Percentiles rank a stretch among this genome's conserved stretches.
phyloP scores from a whole-genome alignment of 2,888 invertebrate species.

The Incurvaria masculella region DNA sequence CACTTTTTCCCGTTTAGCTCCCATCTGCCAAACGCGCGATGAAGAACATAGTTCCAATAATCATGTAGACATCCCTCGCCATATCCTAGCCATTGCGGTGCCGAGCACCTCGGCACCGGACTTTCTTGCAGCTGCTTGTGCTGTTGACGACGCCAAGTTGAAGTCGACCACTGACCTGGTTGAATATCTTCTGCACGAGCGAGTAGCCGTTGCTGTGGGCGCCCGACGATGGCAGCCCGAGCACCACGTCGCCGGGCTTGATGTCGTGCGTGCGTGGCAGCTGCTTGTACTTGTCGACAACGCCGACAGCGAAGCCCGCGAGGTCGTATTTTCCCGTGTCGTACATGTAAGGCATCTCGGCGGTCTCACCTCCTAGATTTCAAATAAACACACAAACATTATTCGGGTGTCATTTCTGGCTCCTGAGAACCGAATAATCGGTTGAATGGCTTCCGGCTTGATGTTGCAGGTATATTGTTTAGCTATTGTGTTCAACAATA shows the following conservation, averaged over 20 bases:
- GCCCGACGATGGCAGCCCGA: conserved; percentile 87
- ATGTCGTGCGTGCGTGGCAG: conserved; percentile 70
- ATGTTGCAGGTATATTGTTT: not conserved
- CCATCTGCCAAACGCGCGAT: no score
- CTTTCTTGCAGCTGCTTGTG: no score
- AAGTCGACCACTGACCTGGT: no score
- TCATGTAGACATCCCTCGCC: no score
- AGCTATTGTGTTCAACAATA: not conserved
- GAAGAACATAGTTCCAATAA: no score
- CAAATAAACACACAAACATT: no score
- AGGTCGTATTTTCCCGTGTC: conserved; percentile 85
- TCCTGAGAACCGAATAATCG: not conserved
- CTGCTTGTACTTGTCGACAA: conserved; percentile 70
- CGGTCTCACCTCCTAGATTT: conserved; percentile 96
- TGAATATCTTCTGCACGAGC: conserved; percentile 76
- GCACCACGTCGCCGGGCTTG: conserved; percentile 70
- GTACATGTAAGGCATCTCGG: conserved; percentile 97
- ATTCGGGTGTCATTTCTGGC: conserved; percentile 4
- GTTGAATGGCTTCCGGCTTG: not conserved
- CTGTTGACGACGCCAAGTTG: no score
- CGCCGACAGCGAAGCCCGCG: conserved; percentile 95
- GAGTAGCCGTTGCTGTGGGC: conserved; percentile 96
- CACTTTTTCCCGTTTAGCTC: no score
- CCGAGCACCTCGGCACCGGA: no score
- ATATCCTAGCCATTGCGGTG: no score